These are phyloP conservation scores for Ochropacha duplaris DNA, from an alignment of 2,888 invertebrate genomes.

Conservation along the genomic window DNA sequence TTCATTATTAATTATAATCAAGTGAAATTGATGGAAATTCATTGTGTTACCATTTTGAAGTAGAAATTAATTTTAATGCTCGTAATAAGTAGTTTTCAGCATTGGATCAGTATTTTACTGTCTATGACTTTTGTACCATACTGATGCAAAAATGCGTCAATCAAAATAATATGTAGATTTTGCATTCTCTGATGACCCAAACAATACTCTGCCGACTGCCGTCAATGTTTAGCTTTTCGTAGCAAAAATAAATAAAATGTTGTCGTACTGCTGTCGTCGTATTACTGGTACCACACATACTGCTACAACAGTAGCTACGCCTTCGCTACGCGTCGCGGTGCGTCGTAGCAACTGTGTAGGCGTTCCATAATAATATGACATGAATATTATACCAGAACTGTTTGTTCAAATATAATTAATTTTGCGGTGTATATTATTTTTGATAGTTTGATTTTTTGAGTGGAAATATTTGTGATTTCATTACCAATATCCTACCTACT, in stretches of 20 bases:
- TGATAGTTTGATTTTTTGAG: too few species aligned
- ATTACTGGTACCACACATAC: too few species aligned
- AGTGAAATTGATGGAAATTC: background rate
- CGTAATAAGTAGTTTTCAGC: too few species aligned
- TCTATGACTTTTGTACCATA: too few species aligned
- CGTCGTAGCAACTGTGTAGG: background rate
- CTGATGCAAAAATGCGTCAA: too few species aligned
- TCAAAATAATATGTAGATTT: background rate
- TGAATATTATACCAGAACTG: background rate
- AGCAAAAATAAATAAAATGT: background rate
- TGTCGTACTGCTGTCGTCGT: too few species aligned
- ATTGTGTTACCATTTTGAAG: background rate
- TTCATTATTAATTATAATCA: too few species aligned
- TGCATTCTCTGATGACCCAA: background rate
- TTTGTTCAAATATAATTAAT: background rate
- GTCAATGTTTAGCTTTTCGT: background rate
- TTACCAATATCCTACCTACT: too few species aligned
- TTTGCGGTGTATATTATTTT: background rate
- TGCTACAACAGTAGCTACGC: background rate
- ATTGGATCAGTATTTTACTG: too few species aligned
- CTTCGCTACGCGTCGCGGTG: background rate
- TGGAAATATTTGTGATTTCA: too few species aligned
- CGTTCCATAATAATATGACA: background rate
- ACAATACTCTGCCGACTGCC: background rate
- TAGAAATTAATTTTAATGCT: background rate